Conservation (phyloP, 2,113 vertebrate species). For the Ammodytes dubius region DNA sequence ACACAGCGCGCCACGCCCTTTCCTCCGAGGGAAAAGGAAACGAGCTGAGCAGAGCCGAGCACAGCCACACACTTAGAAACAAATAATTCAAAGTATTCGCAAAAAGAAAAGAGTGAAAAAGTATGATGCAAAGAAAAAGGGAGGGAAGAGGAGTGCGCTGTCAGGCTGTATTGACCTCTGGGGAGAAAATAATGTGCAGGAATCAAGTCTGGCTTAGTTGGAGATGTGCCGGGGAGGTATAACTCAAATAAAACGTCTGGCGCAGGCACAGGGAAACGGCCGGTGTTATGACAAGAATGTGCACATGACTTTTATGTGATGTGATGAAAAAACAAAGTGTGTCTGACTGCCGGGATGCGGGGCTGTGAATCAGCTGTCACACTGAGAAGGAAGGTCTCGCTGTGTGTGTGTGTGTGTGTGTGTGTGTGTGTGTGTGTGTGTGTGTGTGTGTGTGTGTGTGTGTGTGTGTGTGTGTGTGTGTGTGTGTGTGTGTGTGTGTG, state of each 20-base stretch:
- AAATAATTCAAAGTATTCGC: slow-evolving; percentile 74
- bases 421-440: not conserved
- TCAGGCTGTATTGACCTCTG: slow-evolving; percentile 56
- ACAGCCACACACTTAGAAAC: slow-evolving; percentile 45
- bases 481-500: not conserved
- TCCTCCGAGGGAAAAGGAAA: slow-evolving; percentile 56
- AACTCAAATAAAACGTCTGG: slow-evolving; percentile 65
- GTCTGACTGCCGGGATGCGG: slow-evolving; percentile 37
- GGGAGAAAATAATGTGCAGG: slow-evolving; percentile 59
- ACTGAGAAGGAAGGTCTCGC: not conserved
- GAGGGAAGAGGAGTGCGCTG: slow-evolving; percentile 28
- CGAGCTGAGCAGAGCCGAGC: slow-evolving; percentile 53
- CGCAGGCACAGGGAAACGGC: not conserved
- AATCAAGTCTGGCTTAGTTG: slow-evolving; percentile 46
- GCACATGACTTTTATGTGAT: slow-evolving; percentile 56
- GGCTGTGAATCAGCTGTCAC: slow-evolving; percentile 59
- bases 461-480: not conserved
- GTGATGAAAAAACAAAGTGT: slow-evolving; percentile 49
- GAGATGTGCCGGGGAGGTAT: slow-evolving; percentile 35
- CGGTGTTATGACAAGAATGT: slow-evolving; percentile 67
- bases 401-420: not conserved
- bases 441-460: not conserved
- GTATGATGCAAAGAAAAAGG: slow-evolving; percentile 12
- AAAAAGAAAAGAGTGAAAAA: slow-evolving; percentile 43
- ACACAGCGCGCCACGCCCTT: slow-evolving; percentile 64